Base-by-base conservation (phyloP, 2,888 invertebrate genomes). In the Phragmatobia fuliginosa region DNA sequence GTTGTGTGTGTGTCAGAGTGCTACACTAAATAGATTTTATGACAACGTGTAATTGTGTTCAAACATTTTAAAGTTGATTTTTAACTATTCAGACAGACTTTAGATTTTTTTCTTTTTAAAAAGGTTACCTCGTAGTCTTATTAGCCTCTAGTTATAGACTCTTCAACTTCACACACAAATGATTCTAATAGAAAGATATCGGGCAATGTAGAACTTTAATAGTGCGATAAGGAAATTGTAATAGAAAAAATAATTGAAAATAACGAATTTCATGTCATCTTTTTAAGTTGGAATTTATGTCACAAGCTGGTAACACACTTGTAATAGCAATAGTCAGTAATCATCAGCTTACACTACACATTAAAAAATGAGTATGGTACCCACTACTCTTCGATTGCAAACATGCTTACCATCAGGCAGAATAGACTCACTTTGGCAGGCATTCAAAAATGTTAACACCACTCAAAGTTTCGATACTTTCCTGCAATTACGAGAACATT, bases 1-100 rank as follows among this genome's bases (percentile, higher is more conserved):
- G 28, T 41, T 67, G 45, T 66, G 63, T 71, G 31, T 68, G n/a
- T 72, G 72, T 67, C 68, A 74, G 25, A 58, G 32, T 14, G 28
- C 68, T 70, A 66, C 49, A 56, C 62, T 66, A 28, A 7, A 45
- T 61, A 4, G 18, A 49, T 33, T 41, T 64, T 28, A 56, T 36
- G 28, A 38, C 28, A 36, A 66, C 73, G 70, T 63, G 70, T 67
- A 31, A 70, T 2, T 16, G 28, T 7, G 56, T 56, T 28, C 28
- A 56, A 56, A 14, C 3, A 14, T 25, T n/a, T n/a, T 11, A 10
- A 52, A n/a, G 25, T 11, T 25, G 25, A n/a, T 25, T 52, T 52
- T 49, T n/a, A 49, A n/a, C 10, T 38, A 38, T n/a, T n/a, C n/a
- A n/a, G n/a, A n/a, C n/a, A n/a, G n/a, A n/a, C n/a, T 41, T 41